A percentile compares a stretch with the other conserved stretches of the same genome.
Evolutionary conservation across 2,797 vertebrate genomes (phyloP).

Genomic region (Psittacula echo): DNA sequence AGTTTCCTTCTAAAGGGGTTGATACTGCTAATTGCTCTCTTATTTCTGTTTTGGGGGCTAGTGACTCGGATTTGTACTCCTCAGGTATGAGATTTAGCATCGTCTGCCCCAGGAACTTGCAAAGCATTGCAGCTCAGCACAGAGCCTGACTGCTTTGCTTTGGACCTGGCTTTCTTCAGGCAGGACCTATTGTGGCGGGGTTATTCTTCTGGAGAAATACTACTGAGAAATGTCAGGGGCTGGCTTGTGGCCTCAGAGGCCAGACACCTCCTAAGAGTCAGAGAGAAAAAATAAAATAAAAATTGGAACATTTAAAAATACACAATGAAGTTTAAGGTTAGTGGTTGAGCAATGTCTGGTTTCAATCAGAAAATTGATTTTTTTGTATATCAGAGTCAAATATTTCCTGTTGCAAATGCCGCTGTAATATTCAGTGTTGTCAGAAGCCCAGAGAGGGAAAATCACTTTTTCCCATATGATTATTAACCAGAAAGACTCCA

Average conservation of each 20-base stretch:
- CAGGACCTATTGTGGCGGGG: not conserved
- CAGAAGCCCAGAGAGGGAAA: not conserved
- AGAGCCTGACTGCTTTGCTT: not conserved
- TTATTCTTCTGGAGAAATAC: not conserved
- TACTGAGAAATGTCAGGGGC: not conserved
- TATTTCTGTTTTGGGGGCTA: not conserved
- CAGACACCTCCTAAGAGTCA: not conserved
- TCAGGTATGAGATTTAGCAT: not conserved
- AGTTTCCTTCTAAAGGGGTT: not conserved
- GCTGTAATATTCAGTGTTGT: slow-evolving; percentile 1
- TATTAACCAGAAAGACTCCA: not conserved
- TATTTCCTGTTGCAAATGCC: slow-evolving; percentile 17
- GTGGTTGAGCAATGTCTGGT: slow-evolving; percentile 35
- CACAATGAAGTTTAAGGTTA: not conserved
- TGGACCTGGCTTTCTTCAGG: not conserved
- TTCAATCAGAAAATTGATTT: slow-evolving; percentile 50
- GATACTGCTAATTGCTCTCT: not conserved
- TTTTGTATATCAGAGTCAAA: slow-evolving; percentile 14
- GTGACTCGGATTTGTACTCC: not conserved
- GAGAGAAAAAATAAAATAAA: not conserved
- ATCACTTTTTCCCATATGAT: not conserved
- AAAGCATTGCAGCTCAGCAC: not conserved
- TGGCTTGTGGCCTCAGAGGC: not conserved
- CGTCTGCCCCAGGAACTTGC: not conserved
- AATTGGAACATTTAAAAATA: not conserved